These are phyloP conservation scores for Zaprionus kolodkinae DNA, from an alignment of 1,140 invertebrate species.

Conservation along the genomic window DNA sequence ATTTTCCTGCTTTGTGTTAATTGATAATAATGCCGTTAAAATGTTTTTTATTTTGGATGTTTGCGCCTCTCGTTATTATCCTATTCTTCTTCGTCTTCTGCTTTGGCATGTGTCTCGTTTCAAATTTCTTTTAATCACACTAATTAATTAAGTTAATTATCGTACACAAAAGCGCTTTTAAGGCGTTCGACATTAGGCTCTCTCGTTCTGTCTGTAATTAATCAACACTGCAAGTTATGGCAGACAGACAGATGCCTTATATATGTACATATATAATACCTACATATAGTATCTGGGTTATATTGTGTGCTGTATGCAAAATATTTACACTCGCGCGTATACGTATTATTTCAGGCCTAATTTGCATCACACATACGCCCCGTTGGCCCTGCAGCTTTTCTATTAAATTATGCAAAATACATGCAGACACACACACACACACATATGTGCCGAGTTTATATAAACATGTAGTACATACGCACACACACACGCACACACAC, in stretches of 20 bases:
- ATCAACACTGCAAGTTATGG: constrained; percentile 38
- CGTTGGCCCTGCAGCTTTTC: constrained; percentile 35
- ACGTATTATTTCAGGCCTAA: constrained; percentile 34
- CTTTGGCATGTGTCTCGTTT: background rate
- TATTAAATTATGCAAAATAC: constrained; percentile 49
- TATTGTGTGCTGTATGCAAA: constrained; percentile 2
- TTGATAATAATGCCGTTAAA: background rate
- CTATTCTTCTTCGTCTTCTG: too few relatives aligned
- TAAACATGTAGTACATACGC: background rate
- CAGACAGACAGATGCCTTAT: background rate
- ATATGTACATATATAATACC: background rate
- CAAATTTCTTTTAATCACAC: constrained; percentile 19
- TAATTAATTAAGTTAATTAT: constrained; percentile 42
- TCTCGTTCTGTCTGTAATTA: constrained; percentile 7
- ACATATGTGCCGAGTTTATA: constrained; percentile 1
- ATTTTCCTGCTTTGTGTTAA: background rate
- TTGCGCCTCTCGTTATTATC: background rate
- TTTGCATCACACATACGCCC: constrained; percentile 49
- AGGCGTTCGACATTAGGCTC: background rate
- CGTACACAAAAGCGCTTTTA: constrained; percentile 44
- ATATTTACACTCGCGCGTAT: constrained; percentile 8
- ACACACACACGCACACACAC: background rate
- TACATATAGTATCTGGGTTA: background rate
- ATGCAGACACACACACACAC: background rate
- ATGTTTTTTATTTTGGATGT: background rate